Evolutionary conservation across 2,113 vertebrate species (phyloP), one percentile per base, ranked within the genome.

Genomic region (Cyanocitta stelleri): DNA sequence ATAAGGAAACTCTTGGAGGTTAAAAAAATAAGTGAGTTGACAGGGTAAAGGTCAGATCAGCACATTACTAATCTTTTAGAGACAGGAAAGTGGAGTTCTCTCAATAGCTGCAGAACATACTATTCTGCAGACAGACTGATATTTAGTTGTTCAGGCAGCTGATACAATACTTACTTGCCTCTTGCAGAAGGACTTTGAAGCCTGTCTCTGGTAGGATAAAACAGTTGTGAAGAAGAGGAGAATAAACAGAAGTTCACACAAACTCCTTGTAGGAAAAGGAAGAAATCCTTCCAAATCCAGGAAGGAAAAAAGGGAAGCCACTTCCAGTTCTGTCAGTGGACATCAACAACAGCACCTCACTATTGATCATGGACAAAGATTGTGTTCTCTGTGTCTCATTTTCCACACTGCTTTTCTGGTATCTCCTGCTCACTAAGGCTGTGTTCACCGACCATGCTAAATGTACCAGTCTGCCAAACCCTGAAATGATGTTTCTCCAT

Each of bases 71-170:
- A 90, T 90, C 61, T 95, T 75, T 79, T 79, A 75, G 67, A 87
- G 87, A 94, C 18, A 79, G 78, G 67, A 93, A 89, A 93, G 58
- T 58, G 23, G 95, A 94, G 89, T 89, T 91, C 37, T 83, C 51
- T 93, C 89, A 87, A 58, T 82, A 94, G 84, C 26, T 79, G 37
- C 66, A 85, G 69, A 96, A 85, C 41, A 58, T 39, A 75, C 52
- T 69, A 94, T 85, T 94, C 41, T 72, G 55, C 46, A 87, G 68
- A 46, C 27, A 76, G 43, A 79, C 66, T 71, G 21, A 64, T 86
- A 66, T 7, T 89, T 46, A n/a, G 13, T 29, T 93, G 43, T 83
- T 37, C 61, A 56, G 43, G 56, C 13, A 91, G 35, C 22, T 64
- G 63, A 74, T 59, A 85, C 35, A 85, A 48, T 11, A 46, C 54